Conservation (phyloP, 2,113 vertebrate genomes). For the Nibea albiflora region DNA sequence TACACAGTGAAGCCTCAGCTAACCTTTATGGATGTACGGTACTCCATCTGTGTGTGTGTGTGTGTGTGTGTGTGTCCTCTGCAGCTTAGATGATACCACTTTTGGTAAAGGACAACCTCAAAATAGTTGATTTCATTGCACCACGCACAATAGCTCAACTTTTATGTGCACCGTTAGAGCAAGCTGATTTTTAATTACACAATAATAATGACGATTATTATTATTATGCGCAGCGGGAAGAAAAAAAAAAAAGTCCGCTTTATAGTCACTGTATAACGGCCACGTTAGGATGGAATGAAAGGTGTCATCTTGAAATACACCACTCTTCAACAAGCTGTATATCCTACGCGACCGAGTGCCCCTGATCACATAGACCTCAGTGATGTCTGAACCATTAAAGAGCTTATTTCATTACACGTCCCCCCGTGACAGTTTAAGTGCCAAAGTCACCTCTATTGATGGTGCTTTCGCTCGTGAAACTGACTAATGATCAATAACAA, state of each 20-base stretch:
- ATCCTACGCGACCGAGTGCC: constrained; percentile 18
- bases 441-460: constrained; percentile 74
- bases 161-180: constrained; percentile 45
- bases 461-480: constrained; percentile 55
- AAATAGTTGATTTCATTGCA: constrained; percentile 21
- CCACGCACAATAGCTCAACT: constrained; percentile 3
- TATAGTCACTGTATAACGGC: constrained; percentile 31
- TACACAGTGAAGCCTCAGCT: constrained; percentile 43
- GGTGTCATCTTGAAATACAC: constrained; percentile 58
- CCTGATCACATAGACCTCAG: constrained; percentile 23
- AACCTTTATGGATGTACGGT: constrained; percentile 40
- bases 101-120: constrained; percentile 29
- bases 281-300: constrained; percentile 39
- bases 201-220: constrained; percentile 53
- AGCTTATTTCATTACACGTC: constrained; percentile 64
- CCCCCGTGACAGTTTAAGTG: constrained; percentile 65
- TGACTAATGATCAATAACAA: constrained; percentile 70
- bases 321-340: constrained; percentile 32
- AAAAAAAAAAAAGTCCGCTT: constrained; percentile 31
- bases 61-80: constrained; percentile 2
- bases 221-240: constrained; percentile 11
- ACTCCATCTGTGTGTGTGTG: constrained; percentile 12
- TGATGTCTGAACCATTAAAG: constrained; percentile 55
- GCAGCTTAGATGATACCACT: constrained; percentile 6
- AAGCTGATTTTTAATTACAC: constrained; percentile 46